These are phyloP conservation scores for Pelodytes ibericus DNA, from an alignment of 2,797 vertebrate species.

Conservation along the genomic window DNA sequence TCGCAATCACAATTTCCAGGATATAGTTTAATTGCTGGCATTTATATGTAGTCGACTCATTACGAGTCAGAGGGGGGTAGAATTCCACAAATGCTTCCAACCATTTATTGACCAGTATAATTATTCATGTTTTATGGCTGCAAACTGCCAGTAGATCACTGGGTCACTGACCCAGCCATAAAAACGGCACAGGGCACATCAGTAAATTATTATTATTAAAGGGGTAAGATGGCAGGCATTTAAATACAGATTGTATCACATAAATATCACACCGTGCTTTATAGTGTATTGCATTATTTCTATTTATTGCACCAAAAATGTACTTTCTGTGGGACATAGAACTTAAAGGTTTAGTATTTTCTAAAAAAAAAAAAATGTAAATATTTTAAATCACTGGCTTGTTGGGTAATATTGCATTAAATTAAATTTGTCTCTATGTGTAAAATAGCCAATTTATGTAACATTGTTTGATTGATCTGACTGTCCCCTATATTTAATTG, in stretches of 20 bases:
- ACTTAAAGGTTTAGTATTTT: background rate
- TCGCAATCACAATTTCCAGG: background rate
- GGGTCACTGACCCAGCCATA: conserved; percentile 14
- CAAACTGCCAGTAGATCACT: conserved; percentile 1
- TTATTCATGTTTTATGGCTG: conserved; percentile 25
- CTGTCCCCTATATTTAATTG: too few species aligned
- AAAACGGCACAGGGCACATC: conserved; percentile 5
- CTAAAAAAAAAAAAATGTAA: too few species aligned
- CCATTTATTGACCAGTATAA: conserved; percentile 24
- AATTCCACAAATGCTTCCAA: conserved; percentile 30
- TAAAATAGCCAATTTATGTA: too few species aligned
- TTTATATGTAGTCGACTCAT: conserved; percentile 1
- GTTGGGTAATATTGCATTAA: too few species aligned
- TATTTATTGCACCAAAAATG: too few species aligned
- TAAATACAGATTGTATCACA: background rate
- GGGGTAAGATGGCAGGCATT: background rate
- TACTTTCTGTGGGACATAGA: background rate
- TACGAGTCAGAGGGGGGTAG: conserved; percentile 18
- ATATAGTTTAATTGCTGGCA: background rate
- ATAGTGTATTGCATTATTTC: too few species aligned
- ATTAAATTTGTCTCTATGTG: too few species aligned
- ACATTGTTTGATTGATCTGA: too few species aligned
- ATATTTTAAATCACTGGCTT: too few species aligned
- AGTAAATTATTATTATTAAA: conserved; percentile 11
- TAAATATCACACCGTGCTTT: too few species aligned